Conservation (phyloP, 2,888 invertebrate genomes). For the Lepidochitona cinerea region DNA sequence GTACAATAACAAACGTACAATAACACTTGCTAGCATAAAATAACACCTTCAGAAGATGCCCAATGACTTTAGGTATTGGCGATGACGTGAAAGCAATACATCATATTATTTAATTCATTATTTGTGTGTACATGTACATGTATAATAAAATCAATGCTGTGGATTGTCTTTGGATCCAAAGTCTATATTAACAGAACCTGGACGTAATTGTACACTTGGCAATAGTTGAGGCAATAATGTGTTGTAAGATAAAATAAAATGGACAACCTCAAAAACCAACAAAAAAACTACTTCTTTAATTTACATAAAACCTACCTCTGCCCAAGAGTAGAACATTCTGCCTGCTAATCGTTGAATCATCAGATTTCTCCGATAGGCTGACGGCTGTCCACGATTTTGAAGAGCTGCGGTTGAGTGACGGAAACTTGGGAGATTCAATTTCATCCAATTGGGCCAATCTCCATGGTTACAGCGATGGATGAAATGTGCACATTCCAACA, state of each 20-base stretch:
- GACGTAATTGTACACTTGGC: too few species aligned
- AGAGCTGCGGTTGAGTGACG: constrained; percentile 63
- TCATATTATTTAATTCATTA: too few species aligned
- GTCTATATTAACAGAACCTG: too few species aligned
- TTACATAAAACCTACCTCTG: constrained; percentile 75
- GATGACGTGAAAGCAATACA: too few species aligned
- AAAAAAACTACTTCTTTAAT: neutral
- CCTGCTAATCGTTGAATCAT: constrained; percentile 91
- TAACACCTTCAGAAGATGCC: too few species aligned
- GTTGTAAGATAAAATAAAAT: neutral
- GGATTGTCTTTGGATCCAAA: too few species aligned
- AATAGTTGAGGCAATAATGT: neutral
- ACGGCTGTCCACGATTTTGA: constrained; percentile 72
- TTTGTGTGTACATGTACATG: too few species aligned
- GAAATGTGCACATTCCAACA: constrained; percentile 95
- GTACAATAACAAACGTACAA: too few species aligned
- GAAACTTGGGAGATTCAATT: constrained; percentile 84
- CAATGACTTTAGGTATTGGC: too few species aligned
- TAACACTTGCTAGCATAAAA: too few species aligned
- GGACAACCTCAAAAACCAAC: neutral
- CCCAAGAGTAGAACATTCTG: constrained; percentile 98
- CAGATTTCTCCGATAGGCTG: constrained; percentile 74
- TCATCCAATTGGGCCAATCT: constrained; percentile 99
- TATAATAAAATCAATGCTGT: too few species aligned
- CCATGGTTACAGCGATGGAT: constrained; percentile 98